phyloP scores from a whole-genome alignment of 2,888 invertebrate genomes.

The Caenorhabditis sp. region DNA sequence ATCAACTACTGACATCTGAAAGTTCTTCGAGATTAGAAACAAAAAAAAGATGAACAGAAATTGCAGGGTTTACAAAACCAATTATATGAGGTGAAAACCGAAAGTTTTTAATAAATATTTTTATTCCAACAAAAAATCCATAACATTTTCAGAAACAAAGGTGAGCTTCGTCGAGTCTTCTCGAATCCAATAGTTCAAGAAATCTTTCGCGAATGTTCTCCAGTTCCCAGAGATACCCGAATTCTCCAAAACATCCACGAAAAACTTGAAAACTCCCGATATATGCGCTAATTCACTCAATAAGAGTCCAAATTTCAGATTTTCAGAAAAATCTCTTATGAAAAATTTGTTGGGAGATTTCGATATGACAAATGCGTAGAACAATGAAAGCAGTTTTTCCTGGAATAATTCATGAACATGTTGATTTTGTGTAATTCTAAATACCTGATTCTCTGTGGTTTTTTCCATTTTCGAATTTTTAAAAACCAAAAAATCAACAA shows the following conservation, averaged over 20 bases:
- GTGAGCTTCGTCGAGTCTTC: not conserved
- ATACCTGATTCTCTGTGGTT: not conserved
- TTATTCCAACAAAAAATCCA: not conserved
- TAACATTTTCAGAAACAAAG: not conserved
- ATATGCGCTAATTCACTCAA: not conserved
- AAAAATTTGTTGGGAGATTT: not conserved
- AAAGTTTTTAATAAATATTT: not conserved
- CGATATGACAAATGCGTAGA: not conserved
- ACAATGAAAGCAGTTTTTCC: not conserved
- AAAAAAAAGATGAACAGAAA: not conserved
- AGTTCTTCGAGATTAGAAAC: no score
- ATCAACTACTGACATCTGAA: conserved; percentile 33
- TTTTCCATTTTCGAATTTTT: not conserved
- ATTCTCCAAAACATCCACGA: not conserved
- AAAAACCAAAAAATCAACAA: not conserved
- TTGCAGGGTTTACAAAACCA: not conserved
- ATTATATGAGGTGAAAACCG: not conserved
- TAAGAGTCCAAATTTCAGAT: not conserved
- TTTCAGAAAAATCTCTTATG: not conserved
- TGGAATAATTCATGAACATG: not conserved
- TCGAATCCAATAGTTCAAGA: not conserved
- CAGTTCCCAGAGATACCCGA: not conserved
- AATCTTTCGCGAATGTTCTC: not conserved
- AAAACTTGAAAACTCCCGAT: not conserved
- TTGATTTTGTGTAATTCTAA: no score